phyloP scores from a whole-genome alignment of 1,140 invertebrate genomes.

The Drosophila jambulina region DNA sequence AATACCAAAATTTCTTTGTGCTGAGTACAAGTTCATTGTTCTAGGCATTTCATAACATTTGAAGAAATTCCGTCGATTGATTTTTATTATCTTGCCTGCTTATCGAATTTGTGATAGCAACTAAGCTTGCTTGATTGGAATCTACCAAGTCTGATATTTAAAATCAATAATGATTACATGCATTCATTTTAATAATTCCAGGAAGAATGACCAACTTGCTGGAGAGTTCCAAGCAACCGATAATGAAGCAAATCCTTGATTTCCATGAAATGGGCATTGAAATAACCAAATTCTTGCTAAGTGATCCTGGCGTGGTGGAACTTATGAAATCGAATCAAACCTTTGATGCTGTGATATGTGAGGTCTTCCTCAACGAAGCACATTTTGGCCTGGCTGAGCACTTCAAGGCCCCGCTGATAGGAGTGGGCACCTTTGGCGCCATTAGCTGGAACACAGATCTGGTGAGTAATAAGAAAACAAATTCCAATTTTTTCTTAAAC shows the following conservation, averaged over 20 bases:
- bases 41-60: neutral
- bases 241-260: slow-evolving; percentile 57
- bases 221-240: slow-evolving; percentile 31
- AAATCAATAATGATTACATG: neutral
- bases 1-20: neutral
- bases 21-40: neutral
- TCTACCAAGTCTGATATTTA: neutral
- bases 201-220: slow-evolving; percentile 52
- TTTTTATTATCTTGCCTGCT: neutral
- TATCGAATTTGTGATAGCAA: neutral
- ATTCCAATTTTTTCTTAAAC: slow-evolving; percentile 9
- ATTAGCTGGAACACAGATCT: slow-evolving; percentile 75
- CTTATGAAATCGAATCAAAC: slow-evolving; percentile 64
- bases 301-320: slow-evolving; percentile 50
- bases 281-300: slow-evolving; percentile 55
- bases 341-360: slow-evolving; percentile 78
- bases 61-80: neutral
- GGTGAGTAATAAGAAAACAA: slow-evolving; percentile 58
- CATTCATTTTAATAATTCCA: slow-evolving; percentile 21
- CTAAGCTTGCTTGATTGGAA: neutral
- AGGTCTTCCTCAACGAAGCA: slow-evolving; percentile 79
- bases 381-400: slow-evolving; percentile 74
- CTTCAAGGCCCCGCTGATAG: slow-evolving; percentile 81
- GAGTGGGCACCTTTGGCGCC: slow-evolving; percentile 75
- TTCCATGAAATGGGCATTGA: slow-evolving; percentile 69